phyloP scores from a whole-genome alignment of 2,113 vertebrate species.

The Strigops habroptila region DNA sequence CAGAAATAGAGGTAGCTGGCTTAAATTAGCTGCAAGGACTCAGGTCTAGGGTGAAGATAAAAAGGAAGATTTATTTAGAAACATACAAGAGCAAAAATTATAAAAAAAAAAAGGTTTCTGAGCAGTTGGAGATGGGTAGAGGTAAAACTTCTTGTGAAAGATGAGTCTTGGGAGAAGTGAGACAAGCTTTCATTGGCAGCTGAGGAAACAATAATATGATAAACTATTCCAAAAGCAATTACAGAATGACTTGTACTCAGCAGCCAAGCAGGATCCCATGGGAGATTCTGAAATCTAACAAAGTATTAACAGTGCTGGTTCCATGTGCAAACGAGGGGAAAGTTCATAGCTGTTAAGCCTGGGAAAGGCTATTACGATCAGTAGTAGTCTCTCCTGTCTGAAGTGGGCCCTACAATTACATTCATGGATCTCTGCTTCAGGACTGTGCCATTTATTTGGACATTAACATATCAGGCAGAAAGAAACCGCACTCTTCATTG shows the following conservation, averaged over 20 bases:
- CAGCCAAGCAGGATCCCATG: background rate
- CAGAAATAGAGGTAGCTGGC: background rate
- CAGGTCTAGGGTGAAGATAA: background rate
- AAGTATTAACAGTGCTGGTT: conserved; percentile 13
- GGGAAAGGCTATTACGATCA: background rate
- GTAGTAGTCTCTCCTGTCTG: background rate
- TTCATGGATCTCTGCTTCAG: background rate
- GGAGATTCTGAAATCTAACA: conserved; percentile 1
- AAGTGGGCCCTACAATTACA: background rate
- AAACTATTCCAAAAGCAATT: conserved; percentile 11
- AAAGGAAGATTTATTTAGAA: conserved; percentile 9
- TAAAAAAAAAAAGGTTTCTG: background rate
- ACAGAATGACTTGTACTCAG: background rate
- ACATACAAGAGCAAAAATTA: background rate
- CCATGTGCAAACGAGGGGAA: background rate
- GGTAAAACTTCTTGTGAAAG: background rate
- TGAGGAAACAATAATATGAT: conserved; percentile 19
- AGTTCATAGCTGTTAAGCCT: conserved; percentile 8
- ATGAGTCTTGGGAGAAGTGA: background rate
- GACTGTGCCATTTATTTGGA: background rate
- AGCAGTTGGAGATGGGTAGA: background rate
- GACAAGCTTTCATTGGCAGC: conserved; percentile 19
- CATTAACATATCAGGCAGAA: background rate
- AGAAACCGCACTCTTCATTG: background rate
- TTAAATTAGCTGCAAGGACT: background rate